Percentiles rank a stretch among this genome's conserved stretches.
phyloP scores from a whole-genome alignment of 2,888 invertebrate species.

The Agonum fuliginosum region DNA sequence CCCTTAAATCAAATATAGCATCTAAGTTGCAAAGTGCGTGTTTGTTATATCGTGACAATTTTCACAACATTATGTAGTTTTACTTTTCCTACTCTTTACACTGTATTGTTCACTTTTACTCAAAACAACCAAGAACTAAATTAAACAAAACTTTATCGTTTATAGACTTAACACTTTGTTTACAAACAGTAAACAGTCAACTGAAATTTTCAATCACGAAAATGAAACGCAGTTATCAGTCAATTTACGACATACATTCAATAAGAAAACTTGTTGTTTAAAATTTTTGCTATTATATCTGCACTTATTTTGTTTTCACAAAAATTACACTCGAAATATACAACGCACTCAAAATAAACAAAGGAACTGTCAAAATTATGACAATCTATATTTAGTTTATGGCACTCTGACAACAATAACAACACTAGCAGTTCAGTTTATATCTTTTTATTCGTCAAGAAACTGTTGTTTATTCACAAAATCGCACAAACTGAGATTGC shows the following conservation, averaged over 20 bases:
- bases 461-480: conserved; percentile 19
- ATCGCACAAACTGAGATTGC: conserved; percentile 6
- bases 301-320: no score
- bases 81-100: conserved; percentile 4
- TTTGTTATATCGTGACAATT: conserved; percentile 4
- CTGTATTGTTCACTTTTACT: conserved; percentile 3
- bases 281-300: no score
- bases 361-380: no score
- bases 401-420: neutral
- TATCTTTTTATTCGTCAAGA: no score
- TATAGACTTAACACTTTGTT: neutral
- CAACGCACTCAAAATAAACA: no score
- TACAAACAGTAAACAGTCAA: neutral
- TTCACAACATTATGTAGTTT: neutral
- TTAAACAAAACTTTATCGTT: neutral
- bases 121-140: neutral
- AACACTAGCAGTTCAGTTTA: no score
- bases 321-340: no score
- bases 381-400: no score
- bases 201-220: neutral
- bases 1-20: neutral
- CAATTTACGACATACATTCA: no score
- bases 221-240: no score
- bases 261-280: no score
- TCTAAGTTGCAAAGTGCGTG: conserved; percentile 30